A percentile compares a stretch with the other conserved stretches of the same genome.
These are phyloP conservation scores for Conops quadrifasciatus DNA, from an alignment of 2,888 invertebrate species.

Conservation along the genomic window DNA sequence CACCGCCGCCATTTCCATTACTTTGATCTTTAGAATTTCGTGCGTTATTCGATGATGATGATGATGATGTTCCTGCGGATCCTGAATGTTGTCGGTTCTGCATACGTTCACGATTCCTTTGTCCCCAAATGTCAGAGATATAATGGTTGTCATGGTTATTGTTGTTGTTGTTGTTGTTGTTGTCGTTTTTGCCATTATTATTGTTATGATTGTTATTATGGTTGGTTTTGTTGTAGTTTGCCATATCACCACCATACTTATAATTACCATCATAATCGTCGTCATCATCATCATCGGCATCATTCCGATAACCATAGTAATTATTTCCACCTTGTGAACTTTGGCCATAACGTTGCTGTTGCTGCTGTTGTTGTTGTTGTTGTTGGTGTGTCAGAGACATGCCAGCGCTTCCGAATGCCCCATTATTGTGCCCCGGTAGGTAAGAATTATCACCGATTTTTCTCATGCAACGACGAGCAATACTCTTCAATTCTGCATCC, in stretches of 20 bases:
- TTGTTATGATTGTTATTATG: conserved; percentile 37
- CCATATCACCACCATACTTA: conserved; percentile 25
- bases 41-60: conserved; percentile 26
- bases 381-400: conserved; percentile 22
- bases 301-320: conserved; percentile 31
- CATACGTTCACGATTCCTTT: conserved; percentile 45
- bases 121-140: conserved; percentile 42
- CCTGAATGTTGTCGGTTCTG: conserved; percentile 40
- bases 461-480: conserved; percentile 70
- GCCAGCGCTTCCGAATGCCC: conserved; percentile 4
- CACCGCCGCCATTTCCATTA: conserved; percentile 12
- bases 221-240: conserved; percentile 39
- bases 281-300: conserved; percentile 51
- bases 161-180: conserved; percentile 35
- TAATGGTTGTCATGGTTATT: conserved; percentile 25
- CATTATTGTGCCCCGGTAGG: conserved; percentile 21
- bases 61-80: conserved; percentile 48
- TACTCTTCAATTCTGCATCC: conserved; percentile 69
- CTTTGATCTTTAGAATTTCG: conserved; percentile 26
- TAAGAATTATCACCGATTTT: conserved; percentile 52
- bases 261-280: conserved; percentile 46
- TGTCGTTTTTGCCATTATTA: conserved; percentile 34
- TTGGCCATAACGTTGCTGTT: conserved; percentile 33
- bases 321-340: conserved; percentile 11
- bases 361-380: conserved; percentile 34